Percentiles rank a stretch among this genome's conserved stretches.
These are phyloP conservation scores for Drosophila jambulina DNA, from an alignment of 1,140 invertebrate genomes.

Conservation along the genomic window DNA sequence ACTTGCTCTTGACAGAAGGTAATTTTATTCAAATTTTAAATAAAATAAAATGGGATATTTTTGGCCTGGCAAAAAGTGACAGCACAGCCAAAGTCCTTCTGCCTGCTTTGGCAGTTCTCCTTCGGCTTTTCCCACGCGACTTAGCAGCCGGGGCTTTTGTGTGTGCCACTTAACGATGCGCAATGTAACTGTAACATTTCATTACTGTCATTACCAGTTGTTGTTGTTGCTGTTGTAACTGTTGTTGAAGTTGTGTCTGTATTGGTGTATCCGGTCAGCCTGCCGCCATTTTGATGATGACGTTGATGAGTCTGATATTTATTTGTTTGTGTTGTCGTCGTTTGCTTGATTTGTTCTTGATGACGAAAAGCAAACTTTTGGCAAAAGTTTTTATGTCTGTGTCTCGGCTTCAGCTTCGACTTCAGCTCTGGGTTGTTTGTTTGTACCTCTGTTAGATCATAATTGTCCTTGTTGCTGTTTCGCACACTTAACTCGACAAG, in stretches of 20 bases:
- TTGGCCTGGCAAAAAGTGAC: neutral
- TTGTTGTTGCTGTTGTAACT: constrained; percentile 21
- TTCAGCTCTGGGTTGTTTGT: constrained; percentile 38
- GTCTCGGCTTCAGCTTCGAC: neutral
- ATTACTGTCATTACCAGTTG: constrained; percentile 64
- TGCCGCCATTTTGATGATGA: constrained; percentile 67
- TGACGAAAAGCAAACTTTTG: constrained; percentile 66
- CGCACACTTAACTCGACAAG: constrained; percentile 36
- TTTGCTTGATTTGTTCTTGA: constrained; percentile 70
- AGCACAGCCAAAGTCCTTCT: neutral
- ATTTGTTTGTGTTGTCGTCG: constrained; percentile 64
- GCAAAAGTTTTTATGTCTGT: constrained; percentile 28
- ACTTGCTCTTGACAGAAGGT: no score
- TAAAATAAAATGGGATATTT: neutral
- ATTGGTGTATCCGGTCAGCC: constrained; percentile 29
- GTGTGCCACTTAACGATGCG: constrained; percentile 59
- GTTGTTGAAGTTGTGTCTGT: neutral
- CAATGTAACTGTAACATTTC: constrained; percentile 69
- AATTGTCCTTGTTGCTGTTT: constrained; percentile 41
- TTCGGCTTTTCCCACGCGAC: constrained; percentile 31
- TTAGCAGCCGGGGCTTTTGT: constrained; percentile 42
- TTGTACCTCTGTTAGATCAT: constrained; percentile 64
- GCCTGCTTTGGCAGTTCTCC: neutral
- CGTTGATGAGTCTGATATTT: constrained; percentile 79
- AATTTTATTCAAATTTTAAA: neutral